Conservation (phyloP, 1,140 invertebrate genomes). For the Agrilus planipennis region DNA sequence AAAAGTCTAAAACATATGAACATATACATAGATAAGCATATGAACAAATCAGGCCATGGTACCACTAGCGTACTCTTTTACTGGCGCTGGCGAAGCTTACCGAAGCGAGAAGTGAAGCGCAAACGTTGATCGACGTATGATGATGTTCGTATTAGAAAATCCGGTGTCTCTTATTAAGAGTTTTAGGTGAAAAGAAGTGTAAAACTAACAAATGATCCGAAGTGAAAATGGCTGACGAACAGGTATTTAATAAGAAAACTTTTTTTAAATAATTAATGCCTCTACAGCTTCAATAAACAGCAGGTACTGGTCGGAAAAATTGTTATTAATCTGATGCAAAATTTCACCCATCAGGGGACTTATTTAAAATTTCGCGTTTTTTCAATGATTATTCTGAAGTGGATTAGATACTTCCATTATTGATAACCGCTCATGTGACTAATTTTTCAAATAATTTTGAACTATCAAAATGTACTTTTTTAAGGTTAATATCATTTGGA, state of each 20-base stretch:
- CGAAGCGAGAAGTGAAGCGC: too few relatives aligned
- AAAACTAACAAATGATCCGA: constrained; percentile 33
- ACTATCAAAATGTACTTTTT: constrained; percentile 1
- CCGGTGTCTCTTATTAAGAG: too few relatives aligned
- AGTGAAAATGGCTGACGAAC: constrained; percentile 49
- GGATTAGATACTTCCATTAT: neutral
- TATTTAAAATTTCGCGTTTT: neutral
- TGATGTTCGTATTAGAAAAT: too few relatives aligned
- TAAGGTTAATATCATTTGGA: constrained; percentile 1
- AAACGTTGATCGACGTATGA: too few relatives aligned
- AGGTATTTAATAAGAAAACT: constrained; percentile 35
- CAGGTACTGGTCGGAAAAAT: neutral
- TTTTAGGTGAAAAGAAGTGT: constrained; percentile 7
- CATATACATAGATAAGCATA: too few relatives aligned
- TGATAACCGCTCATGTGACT: constrained; percentile 2
- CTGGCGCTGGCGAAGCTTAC: too few relatives aligned
- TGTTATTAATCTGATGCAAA: neutral
- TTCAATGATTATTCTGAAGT: neutral
- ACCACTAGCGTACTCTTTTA: too few relatives aligned
- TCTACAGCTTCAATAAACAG: constrained; percentile 6
- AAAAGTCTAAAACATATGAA: too few relatives aligned
- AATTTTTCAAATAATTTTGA: constrained; percentile 1
- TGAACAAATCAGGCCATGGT: too few relatives aligned
- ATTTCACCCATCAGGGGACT: too few relatives aligned
- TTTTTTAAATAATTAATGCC: constrained; percentile 24